phyloP scores from a whole-genome alignment of 1,140 invertebrate species.

The Lucilia sericata region DNA sequence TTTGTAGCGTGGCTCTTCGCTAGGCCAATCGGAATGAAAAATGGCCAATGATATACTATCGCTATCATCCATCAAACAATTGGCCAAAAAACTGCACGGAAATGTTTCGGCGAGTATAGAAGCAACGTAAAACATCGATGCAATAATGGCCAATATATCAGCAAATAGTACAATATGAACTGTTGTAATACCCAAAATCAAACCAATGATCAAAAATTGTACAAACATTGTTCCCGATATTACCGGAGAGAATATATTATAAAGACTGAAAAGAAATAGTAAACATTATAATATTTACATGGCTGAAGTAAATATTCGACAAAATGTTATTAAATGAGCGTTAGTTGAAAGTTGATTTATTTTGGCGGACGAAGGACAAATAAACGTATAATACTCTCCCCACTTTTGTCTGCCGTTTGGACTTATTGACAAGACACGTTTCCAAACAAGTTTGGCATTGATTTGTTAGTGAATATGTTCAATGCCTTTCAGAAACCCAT shows the following conservation, averaged over 20 bases:
- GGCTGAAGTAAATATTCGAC: too few species aligned
- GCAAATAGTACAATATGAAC: slow-evolving; percentile 55
- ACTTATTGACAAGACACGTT: too few species aligned
- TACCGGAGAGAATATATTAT: slow-evolving; percentile 48
- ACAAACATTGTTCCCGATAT: slow-evolving; percentile 55
- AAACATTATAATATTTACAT: background rate
- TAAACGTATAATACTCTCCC: too few species aligned
- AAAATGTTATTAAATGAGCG: too few species aligned
- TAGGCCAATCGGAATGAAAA: slow-evolving; percentile 53
- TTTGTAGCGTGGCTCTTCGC: slow-evolving; percentile 48
- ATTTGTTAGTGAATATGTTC: too few species aligned
- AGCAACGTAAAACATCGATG: slow-evolving; percentile 51
- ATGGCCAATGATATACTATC: slow-evolving; percentile 51
- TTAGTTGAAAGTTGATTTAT: too few species aligned
- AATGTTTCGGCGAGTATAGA: slow-evolving; percentile 54
- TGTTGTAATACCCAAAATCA: slow-evolving; percentile 54
- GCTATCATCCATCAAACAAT: slow-evolving; percentile 52
- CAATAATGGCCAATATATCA: slow-evolving; percentile 50
- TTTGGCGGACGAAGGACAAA: too few species aligned
- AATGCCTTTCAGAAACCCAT: too few species aligned
- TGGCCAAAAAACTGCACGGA: slow-evolving; percentile 54
- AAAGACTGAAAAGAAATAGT: slow-evolving; percentile 18
- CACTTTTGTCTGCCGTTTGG: too few species aligned
- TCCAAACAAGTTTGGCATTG: too few species aligned
- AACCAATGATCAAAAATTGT: slow-evolving; percentile 55